Evolutionary conservation across 1,140 invertebrate genomes (phyloP).

Genomic region (Lysiphlebus fabarum): DNA sequence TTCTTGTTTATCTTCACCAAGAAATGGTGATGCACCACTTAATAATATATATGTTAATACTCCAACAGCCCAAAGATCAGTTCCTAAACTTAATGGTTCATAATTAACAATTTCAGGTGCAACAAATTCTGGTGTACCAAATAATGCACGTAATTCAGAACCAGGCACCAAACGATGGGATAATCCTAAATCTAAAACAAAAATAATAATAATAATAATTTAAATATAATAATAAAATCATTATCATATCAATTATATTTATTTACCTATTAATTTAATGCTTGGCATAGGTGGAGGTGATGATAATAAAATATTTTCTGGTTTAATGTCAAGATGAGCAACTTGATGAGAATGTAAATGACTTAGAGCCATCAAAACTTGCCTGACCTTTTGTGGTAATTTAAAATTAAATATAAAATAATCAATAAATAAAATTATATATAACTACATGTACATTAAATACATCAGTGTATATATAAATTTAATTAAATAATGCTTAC

Average conservation of each 20-base stretch:
- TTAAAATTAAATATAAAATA: conserved; percentile 4
- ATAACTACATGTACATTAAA: too few relatives aligned
- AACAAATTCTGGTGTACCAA: conserved; percentile 62
- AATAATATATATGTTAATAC: conserved; percentile 67
- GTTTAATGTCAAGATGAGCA: conserved; percentile 69
- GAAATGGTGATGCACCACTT: conserved; percentile 66
- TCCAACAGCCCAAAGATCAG: conserved; percentile 71
- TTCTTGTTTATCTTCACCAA: conserved; percentile 66
- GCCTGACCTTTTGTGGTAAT: conserved; percentile 52
- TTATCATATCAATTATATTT: not conserved
- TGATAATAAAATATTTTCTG: conserved; percentile 66
- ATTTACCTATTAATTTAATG: conserved; percentile 57
- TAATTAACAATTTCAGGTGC: conserved; percentile 71
- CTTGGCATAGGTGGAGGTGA: conserved; percentile 56
- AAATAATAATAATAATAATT: conserved; percentile 17
- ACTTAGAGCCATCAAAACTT: conserved; percentile 65
- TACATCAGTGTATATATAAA: not conserved
- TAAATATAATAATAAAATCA: not conserved
- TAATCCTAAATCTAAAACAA: conserved; percentile 63
- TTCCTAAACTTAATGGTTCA: conserved; percentile 64
- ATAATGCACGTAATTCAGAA: conserved; percentile 57
- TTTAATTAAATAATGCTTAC: conserved; percentile 30
- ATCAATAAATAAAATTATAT: conserved; percentile 14
- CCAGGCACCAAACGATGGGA: conserved; percentile 58
- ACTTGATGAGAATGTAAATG: conserved; percentile 68